Percentiles rank a stretch among this genome's conserved stretches.
These are phyloP conservation scores for Atrina japonica DNA, from an alignment of 2,888 invertebrate species.

Conservation along the genomic window DNA sequence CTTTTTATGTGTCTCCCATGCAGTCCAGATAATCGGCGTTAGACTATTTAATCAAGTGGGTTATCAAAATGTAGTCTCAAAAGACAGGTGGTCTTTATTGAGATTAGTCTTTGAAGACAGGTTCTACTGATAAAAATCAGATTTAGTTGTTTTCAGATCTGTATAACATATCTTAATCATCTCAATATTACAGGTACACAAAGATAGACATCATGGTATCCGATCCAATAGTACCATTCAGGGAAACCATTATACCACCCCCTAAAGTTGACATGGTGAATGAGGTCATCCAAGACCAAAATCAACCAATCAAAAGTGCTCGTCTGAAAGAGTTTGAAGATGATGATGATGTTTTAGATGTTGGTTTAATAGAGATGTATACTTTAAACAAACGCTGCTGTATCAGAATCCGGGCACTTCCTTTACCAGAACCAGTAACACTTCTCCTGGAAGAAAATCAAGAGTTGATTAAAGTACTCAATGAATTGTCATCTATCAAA, in stretches of 20 bases:
- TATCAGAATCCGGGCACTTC: conserved; percentile 88
- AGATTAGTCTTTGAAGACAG: too few species aligned
- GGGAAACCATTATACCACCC: conserved; percentile 93
- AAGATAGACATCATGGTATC: conserved; percentile 90
- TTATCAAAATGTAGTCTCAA: too few species aligned
- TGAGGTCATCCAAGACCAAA: conserved; percentile 87
- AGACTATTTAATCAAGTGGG: too few species aligned
- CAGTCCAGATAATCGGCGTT: too few species aligned
- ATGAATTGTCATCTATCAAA: conserved; percentile 62
- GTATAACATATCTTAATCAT: too few species aligned
- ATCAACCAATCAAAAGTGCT: conserved; percentile 58
- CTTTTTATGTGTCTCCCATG: too few species aligned
- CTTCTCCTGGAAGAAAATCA: conserved; percentile 87
- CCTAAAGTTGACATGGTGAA: conserved; percentile 92
- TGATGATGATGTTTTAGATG: conserved; percentile 62
- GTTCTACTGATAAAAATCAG: too few species aligned
- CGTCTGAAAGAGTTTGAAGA: conserved; percentile 64
- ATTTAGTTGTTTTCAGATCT: too few species aligned
- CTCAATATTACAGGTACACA: conserved; percentile 87
- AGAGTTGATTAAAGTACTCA: conserved; percentile 87
- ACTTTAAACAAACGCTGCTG: conserved; percentile 88
- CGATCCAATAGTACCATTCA: conserved; percentile 96
- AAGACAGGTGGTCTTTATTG: too few species aligned
- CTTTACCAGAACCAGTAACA: conserved; percentile 88
- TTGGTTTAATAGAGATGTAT: conserved; percentile 80